A percentile compares a stretch with the other conserved stretches of the same genome.
phyloP scores from a whole-genome alignment of 37 sponge, comb jelly and placozoan species.

The Eunapius fragilis region DNA sequence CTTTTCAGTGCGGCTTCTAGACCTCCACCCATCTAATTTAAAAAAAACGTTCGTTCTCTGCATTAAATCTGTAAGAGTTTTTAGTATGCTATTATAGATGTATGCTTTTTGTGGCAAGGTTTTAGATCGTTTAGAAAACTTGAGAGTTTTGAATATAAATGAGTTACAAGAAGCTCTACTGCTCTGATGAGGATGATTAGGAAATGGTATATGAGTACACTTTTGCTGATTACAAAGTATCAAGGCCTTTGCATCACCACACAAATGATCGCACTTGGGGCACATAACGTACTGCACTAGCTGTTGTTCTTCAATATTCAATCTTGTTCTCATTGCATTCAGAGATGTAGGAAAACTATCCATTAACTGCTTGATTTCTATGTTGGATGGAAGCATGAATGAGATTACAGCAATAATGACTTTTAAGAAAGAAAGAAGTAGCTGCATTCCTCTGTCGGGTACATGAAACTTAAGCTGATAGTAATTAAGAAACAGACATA shows the following conservation, averaged over 20 bases:
- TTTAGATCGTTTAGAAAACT: neutral
- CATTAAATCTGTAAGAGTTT: slow-evolving; percentile 20
- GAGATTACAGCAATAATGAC: neutral
- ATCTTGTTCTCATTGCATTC: neutral
- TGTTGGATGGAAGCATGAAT: neutral
- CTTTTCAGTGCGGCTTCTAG: slow-evolving; percentile 2
- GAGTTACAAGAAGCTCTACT: slow-evolving; percentile 4
- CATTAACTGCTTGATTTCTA: neutral
- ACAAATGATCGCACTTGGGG: neutral
- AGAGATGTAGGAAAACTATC: neutral
- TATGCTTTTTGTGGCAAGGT: slow-evolving; percentile 13
- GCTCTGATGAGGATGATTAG: slow-evolving; percentile 36
- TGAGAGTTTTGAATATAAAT: slow-evolving; percentile 23
- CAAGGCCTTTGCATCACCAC: neutral
- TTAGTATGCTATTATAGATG: slow-evolving; percentile 24
- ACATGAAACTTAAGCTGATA: neutral
- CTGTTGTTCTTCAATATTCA: neutral
- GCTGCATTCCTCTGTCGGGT: neutral
- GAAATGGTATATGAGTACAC: slow-evolving; percentile 46
- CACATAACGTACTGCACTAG: neutral
- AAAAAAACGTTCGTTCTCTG: neutral
- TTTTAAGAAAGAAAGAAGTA: neutral
- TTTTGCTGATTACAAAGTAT: neutral
- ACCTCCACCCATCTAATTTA: slow-evolving; percentile 11
- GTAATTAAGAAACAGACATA: neutral